A percentile compares a stretch with the other conserved stretches of the same genome.
These are phyloP conservation scores for Lucilia cuprina DNA, from an alignment of 1,140 invertebrate genomes.

Conservation along the genomic window DNA sequence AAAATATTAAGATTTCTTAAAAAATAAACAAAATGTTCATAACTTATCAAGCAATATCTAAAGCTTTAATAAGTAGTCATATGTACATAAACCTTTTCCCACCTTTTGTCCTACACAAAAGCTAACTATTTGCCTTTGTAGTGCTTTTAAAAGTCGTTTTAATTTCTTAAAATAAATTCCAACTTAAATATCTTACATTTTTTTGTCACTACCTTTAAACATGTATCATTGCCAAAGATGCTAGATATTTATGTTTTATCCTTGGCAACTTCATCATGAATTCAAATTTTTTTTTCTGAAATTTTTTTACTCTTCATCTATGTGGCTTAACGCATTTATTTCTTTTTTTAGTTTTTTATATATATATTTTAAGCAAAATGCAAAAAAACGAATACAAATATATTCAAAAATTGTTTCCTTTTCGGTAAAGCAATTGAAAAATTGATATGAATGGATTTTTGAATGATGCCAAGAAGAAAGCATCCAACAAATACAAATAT, in stretches of 20 bases:
- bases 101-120: too few species aligned
- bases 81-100: too few species aligned
- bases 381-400: neutral
- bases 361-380: neutral
- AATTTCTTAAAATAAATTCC: too few species aligned
- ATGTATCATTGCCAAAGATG: neutral
- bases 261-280: constrained; percentile 18
- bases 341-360: constrained; percentile 4
- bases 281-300: neutral
- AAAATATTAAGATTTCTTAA: too few species aligned
- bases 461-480: neutral
- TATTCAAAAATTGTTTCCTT: constrained; percentile 16
- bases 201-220: neutral
- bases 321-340: constrained; percentile 13
- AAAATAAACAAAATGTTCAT: too few species aligned
- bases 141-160: too few species aligned
- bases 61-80: too few species aligned
- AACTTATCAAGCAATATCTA: too few species aligned
- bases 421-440: constrained; percentile 23
- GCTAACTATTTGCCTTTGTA: too few species aligned
- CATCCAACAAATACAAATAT: neutral
- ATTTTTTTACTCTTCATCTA: neutral
- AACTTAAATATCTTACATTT: neutral
- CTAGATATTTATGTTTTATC: constrained; percentile 11
- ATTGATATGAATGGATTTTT: constrained; percentile 30